A percentile compares a stretch with the other conserved stretches of the same genome.
Conservation (phyloP, 2,888 invertebrate genomes). For the Macrophya annulata region DNA sequence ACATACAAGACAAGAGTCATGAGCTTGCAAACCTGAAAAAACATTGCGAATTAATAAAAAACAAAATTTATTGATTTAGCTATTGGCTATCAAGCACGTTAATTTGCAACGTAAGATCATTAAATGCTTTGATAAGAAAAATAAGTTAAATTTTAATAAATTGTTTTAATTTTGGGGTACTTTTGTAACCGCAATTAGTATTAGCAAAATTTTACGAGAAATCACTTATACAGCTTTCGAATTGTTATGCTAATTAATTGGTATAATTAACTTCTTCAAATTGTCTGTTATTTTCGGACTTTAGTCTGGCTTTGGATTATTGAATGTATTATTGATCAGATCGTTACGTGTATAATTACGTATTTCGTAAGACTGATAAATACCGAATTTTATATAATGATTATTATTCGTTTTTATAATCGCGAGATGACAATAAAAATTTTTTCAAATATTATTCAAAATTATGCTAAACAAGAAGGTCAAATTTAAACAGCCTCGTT, state of each 20-base stretch:
- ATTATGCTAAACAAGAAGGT: neutral
- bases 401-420: neutral
- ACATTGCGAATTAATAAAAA: neutral
- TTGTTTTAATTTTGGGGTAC: neutral
- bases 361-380: slow-evolving; percentile 9
- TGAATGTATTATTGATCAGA: neutral
- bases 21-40: neutral
- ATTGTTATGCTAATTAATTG: neutral
- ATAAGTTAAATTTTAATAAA: too few relatives aligned
- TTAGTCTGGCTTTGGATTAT: neutral
- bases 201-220: neutral
- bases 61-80: neutral
- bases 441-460: neutral
- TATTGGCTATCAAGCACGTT: neutral
- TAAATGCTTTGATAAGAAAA: neutral
- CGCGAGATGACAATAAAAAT: neutral
- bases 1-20: neutral
- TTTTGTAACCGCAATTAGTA: neutral
- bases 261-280: neutral
- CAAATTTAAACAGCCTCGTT: neutral
- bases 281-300: neutral
- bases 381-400: neutral
- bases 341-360: neutral
- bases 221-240: neutral
- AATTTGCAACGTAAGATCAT: neutral